phyloP scores from a whole-genome alignment of 1,140 invertebrate genomes.

The Vanessa atalanta region DNA sequence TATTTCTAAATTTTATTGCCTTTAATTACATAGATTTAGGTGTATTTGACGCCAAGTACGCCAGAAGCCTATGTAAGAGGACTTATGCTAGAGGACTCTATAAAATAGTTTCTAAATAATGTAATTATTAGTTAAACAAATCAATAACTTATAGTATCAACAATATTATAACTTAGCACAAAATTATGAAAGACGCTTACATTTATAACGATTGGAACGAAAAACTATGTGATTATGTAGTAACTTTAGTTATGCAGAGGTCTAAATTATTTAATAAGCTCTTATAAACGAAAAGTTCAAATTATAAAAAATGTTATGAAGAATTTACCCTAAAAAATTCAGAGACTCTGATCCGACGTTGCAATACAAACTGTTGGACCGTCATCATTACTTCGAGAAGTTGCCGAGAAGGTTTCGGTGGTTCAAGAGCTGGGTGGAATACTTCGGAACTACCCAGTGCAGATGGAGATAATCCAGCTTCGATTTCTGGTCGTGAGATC shows the following conservation, averaged over 20 bases:
- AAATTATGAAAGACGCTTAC: too few species aligned
- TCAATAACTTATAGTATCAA: too few species aligned
- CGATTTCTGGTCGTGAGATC: slow-evolving; percentile 83
- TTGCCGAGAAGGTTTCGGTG: slow-evolving; percentile 62
- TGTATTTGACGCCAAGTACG: too few species aligned
- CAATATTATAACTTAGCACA: too few species aligned
- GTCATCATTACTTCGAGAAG: slow-evolving; percentile 77
- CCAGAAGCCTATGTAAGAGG: too few species aligned
- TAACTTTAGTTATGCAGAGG: neutral
- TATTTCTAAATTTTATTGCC: too few species aligned
- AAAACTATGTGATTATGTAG: neutral
- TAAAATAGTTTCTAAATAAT: too few species aligned
- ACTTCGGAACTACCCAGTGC: slow-evolving; percentile 81
- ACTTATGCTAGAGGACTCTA: too few species aligned
- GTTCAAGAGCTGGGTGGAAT: slow-evolving; percentile 81
- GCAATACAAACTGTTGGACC: slow-evolving; percentile 83
- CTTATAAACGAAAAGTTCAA: neutral
- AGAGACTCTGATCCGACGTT: slow-evolving; percentile 82
- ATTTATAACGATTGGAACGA: neutral
- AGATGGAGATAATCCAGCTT: slow-evolving; percentile 74
- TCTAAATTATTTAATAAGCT: neutral
- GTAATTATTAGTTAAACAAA: too few species aligned
- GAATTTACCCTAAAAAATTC: slow-evolving; percentile 83
- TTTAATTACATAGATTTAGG: too few species aligned
- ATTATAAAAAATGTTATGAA: neutral